Base-by-base conservation (phyloP, 2,888 invertebrate species). In the Cremastobaeus sp. region DNA sequence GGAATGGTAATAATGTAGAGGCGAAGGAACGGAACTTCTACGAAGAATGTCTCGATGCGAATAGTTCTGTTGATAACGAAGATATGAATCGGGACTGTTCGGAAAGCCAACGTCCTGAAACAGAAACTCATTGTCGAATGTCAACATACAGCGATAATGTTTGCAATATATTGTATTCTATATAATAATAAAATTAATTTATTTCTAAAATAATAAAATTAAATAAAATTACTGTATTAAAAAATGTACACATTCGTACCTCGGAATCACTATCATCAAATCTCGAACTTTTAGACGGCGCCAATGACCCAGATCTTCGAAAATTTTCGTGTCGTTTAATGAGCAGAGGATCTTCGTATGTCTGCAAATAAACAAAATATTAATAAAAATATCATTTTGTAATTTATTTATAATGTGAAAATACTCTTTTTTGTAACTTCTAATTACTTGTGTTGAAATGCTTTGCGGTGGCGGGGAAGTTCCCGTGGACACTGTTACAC, bases 401-500 rank as follows among this genome's bases (percentile, higher is more conserved):
- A 25, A 25, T 3, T 25, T 25, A 8, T 25, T 5, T 25, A 25
- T 8, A 25, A 25, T 25, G 8, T 25, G 25, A 5, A 3, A 25
- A 25, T 25, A 25, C 25, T 8, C 8, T 25, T 5, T 3, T 25
- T n/a, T n/a, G n/a, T 25, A 8, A 25, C 25, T 5, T 25, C 3
- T 25, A 25, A 25, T 15, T 87, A 93, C 94, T 91, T 96, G 96
- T 17, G 96, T 96, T 18, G 95, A 94, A 82, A 94, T 95, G 84
- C 90, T 94, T 87, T 96, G 96, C 1, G 96, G 95, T 25, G 95
- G 94, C 37, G 96, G 95, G 25, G 95, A 95, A 25, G 95, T 95
- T 68, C 94, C 95, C 47, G 93, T 94, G 65, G 93, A 94, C 37
- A 89, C 88, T 21, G 88, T 84, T 57, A 60, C 74, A 32, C 72